A percentile compares a stretch with the other conserved stretches of the same genome.
Conservation (phyloP, 1,140 invertebrate species). For the Brachionus plicatilis region DNA sequence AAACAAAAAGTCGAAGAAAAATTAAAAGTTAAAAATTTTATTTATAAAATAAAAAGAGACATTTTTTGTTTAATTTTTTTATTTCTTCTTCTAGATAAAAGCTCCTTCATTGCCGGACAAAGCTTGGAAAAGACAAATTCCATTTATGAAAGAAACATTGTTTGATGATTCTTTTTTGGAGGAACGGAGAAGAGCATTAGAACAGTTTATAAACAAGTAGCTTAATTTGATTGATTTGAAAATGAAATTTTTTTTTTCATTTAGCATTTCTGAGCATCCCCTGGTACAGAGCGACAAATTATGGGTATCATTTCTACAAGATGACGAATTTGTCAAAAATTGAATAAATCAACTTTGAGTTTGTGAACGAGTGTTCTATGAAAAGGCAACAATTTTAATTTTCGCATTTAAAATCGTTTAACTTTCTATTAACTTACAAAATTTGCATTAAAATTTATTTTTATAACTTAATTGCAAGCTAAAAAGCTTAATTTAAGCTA, state of each 20-base stretch:
- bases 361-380: neutral
- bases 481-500: neutral
- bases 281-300: conserved; percentile 29
- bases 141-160: conserved; percentile 95
- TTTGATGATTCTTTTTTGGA: conserved; percentile 99
- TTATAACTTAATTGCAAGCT: conserved; percentile 8
- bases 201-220: conserved; percentile 93
- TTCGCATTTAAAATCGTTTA: neutral
- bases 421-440: neutral
- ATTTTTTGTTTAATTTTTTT: conserved; percentile 42
- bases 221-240: too few relatives aligned
- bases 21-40: conserved; percentile 74
- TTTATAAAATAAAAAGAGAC: neutral
- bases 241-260: neutral
- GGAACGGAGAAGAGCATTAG: conserved; percentile 90
- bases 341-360: neutral
- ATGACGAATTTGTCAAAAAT: conserved; percentile 33
- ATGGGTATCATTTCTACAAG: conserved; percentile 34
- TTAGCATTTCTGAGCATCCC: conserved; percentile 14
- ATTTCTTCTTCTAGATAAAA: conserved; percentile 68
- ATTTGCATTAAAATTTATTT: conserved; percentile 25
- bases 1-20: conserved; percentile 96
- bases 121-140: conserved; percentile 94
- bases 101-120: conserved; percentile 94
- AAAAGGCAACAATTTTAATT: conserved; percentile 18